Evolutionary conservation across 2,113 vertebrate genomes (phyloP).

Genomic region (Paradoxurus hermaphroditus): DNA sequence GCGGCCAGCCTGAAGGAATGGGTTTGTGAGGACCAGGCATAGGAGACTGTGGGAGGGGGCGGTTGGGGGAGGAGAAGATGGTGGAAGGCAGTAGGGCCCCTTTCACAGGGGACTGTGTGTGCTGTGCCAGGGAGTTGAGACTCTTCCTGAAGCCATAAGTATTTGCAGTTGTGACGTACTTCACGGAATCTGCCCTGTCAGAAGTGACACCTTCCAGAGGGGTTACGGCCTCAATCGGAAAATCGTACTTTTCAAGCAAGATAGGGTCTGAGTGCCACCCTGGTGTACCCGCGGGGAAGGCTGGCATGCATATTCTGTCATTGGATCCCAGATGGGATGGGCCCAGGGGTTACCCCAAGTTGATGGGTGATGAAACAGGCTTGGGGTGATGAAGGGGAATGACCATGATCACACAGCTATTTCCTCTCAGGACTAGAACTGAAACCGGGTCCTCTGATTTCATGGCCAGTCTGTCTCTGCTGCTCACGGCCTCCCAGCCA

Average conservation of each 20-base stretch:
- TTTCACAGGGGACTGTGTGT: neutral
- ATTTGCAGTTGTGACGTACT: neutral
- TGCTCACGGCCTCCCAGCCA: neutral
- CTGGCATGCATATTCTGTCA: neutral
- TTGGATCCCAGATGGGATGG: neutral
- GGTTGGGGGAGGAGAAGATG: accelerated
- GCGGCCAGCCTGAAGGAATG: neutral
- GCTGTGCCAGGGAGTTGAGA: neutral
- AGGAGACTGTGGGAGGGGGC: neutral
- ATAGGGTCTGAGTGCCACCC: neutral
- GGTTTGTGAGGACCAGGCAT: neutral
- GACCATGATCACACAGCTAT: neutral
- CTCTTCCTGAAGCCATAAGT: neutral
- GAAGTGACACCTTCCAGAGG: neutral
- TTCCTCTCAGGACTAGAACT: neutral
- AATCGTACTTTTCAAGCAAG: neutral
- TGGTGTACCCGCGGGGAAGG: neutral
- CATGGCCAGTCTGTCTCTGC: neutral
- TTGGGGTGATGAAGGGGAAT: neutral
- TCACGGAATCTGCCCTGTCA: neutral
- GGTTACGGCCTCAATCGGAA: neutral
- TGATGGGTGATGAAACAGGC: neutral
- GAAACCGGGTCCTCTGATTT: neutral
- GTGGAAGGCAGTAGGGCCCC: neutral
- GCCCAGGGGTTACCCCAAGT: neutral